phyloP scores from a whole-genome alignment of 2,888 invertebrate species.

The Chrysopilus asiliformis region DNA sequence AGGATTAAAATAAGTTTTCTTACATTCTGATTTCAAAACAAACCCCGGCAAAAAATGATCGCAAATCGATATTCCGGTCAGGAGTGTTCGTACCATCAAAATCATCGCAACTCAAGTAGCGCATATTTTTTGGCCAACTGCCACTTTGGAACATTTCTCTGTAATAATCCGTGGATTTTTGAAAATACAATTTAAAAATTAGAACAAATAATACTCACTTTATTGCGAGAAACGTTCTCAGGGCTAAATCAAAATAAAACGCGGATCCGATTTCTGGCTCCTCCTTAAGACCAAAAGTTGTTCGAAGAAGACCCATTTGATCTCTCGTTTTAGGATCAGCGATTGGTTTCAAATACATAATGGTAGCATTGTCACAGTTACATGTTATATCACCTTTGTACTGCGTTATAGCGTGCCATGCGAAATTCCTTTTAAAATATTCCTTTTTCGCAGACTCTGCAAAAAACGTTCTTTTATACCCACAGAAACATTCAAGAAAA shows the following conservation, averaged over 20 bases:
- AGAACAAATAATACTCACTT: conserved; percentile 41
- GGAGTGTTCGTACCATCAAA: conserved; percentile 66
- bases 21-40: background rate
- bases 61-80: conserved; percentile 55
- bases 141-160: conserved; percentile 57
- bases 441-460: conserved; percentile 51
- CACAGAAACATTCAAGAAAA: background rate
- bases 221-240: conserved; percentile 56
- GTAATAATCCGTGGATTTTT: conserved; percentile 1
- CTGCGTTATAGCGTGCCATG: conserved; percentile 75
- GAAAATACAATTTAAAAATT: conserved; percentile 3
- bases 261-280: conserved; percentile 65
- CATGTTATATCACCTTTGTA: conserved; percentile 62
- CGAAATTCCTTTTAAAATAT: conserved; percentile 71
- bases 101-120: conserved; percentile 64
- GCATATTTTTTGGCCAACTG: conserved; percentile 59
- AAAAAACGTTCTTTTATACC: background rate
- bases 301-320: conserved; percentile 53
- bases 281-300: conserved; percentile 54
- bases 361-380: conserved; percentile 60
- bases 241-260: conserved; percentile 77
- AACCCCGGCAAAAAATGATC: conserved; percentile 54
- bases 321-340: conserved; percentile 55
- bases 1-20: background rate
- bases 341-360: conserved; percentile 60